Percentiles rank a stretch among this genome's conserved stretches.
Conservation (phyloP, 1,140 invertebrate genomes). For the Heliconius himera region DNA sequence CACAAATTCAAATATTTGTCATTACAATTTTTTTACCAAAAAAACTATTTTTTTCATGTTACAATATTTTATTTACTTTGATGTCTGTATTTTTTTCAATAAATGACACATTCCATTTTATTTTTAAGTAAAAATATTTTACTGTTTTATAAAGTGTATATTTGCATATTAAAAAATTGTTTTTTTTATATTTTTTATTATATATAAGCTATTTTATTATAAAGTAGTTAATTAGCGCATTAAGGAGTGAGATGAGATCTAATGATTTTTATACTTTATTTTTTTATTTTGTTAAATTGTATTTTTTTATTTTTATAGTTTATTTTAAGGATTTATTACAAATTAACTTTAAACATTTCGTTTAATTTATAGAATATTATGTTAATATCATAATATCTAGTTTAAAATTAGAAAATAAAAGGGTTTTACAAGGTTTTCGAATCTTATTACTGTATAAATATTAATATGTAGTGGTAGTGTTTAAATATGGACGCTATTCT, state of each 20-base stretch:
- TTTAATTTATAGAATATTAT: background rate
- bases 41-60: no score
- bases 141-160: no score
- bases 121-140: no score
- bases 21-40: no score
- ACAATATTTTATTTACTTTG: no score
- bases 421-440: constrained; percentile 38
- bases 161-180: background rate
- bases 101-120: no score
- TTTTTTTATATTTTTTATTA: background rate
- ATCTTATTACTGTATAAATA: constrained; percentile 19
- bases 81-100: no score
- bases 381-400: constrained; percentile 3
- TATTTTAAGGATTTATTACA: background rate
- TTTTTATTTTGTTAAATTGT: background rate
- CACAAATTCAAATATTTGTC: no score
- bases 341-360: background rate
- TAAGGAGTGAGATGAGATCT: background rate
- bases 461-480: constrained; percentile 1
- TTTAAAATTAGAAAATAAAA: constrained; percentile 8
- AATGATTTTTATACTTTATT: background rate
- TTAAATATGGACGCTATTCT: background rate
- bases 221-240: background rate
- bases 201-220: background rate
- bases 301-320: background rate